phyloP scores from a whole-genome alignment of 2,888 invertebrate species.

The Neria commutata region DNA sequence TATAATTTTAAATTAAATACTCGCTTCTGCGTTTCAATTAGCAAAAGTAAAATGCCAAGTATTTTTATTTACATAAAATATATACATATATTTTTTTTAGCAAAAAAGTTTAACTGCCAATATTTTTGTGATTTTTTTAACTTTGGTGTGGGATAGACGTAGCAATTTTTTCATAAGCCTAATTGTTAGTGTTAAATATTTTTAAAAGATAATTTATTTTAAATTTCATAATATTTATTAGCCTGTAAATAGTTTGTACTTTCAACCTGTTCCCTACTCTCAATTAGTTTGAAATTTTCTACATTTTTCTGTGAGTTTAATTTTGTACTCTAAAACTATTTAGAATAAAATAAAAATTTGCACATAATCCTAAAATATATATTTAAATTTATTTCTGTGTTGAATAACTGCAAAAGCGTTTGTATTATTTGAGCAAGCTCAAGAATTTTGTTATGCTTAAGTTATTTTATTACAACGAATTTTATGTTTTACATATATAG shows the following conservation, averaged over 20 bases:
- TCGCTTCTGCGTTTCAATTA: neutral
- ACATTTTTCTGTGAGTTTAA: too few species aligned
- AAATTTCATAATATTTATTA: too few species aligned
- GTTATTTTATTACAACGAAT: neutral
- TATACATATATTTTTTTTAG: constrained; percentile 9
- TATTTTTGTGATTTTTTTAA: constrained; percentile 45
- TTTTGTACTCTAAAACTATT: too few species aligned
- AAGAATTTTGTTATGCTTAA: neutral
- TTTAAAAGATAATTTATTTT: neutral
- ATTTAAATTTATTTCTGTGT: too few species aligned
- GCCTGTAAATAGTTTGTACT: constrained; percentile 3
- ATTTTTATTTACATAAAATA: neutral
- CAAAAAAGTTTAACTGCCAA: constrained; percentile 50
- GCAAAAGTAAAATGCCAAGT: neutral
- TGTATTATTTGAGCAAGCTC: too few species aligned
- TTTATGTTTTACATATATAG: neutral
- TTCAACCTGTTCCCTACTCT: neutral
- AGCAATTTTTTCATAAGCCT: neutral
- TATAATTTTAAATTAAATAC: neutral
- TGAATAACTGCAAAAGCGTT: neutral
- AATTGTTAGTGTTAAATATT: neutral
- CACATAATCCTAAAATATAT: too few species aligned
- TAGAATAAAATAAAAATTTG: too few species aligned
- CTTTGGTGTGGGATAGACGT: constrained; percentile 14
- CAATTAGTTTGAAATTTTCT: neutral